Conservation (phyloP, 2,113 vertebrate genomes). For the Alexandromys fortis region DNA sequence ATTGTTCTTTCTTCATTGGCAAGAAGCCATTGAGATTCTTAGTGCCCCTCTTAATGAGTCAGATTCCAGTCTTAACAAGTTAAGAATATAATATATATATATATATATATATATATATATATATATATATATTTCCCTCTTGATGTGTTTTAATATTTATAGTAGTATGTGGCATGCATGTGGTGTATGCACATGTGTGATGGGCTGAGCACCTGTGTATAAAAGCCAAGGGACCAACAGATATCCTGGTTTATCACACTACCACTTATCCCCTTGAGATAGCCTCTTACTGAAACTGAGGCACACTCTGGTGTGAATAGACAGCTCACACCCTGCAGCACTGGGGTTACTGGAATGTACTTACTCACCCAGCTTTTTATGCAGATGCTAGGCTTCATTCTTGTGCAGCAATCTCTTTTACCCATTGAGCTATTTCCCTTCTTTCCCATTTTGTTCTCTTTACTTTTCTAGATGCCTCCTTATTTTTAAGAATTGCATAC, state of each 20-base stretch:
- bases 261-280: background rate
- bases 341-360: background rate
- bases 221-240: background rate
- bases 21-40: background rate
- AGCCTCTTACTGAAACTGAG: background rate
- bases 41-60: background rate
- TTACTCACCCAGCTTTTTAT: background rate
- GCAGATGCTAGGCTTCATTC: background rate
- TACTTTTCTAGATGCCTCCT: background rate
- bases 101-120: too few relatives aligned
- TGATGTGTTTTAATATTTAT: background rate
- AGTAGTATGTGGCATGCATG: background rate
- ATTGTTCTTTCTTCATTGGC: background rate
- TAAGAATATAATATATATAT: background rate
- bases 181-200: background rate
- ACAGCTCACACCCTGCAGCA: background rate
- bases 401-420: background rate
- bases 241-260: background rate
- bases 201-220: background rate
- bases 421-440: background rate
- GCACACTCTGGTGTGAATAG: background rate
- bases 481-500: background rate
- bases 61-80: background rate
- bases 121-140: too few relatives aligned
- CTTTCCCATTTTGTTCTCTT: background rate